Conservation (phyloP, 2,113 vertebrate genomes). For the Talpa occidentalis region DNA sequence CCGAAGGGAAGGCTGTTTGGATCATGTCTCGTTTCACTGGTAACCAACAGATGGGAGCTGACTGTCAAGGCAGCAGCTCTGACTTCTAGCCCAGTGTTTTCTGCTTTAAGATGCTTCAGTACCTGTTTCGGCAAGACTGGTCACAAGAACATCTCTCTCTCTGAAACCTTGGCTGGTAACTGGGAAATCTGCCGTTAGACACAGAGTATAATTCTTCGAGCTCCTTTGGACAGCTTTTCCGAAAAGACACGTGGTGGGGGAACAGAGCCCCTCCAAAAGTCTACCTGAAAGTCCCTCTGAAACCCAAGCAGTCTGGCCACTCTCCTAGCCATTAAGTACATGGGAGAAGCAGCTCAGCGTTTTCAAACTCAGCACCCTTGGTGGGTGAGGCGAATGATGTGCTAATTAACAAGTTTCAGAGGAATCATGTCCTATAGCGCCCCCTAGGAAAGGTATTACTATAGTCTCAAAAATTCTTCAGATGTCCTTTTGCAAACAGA, state of each 20-base stretch:
- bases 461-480: background rate
- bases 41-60: background rate
- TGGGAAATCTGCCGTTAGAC: background rate
- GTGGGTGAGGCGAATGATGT: background rate
- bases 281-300: background rate
- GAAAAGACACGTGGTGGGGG: background rate
- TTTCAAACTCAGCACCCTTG: background rate
- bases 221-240: background rate
- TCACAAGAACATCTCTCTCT: background rate
- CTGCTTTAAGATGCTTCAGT: background rate
- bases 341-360: background rate
- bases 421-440: background rate
- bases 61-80: background rate
- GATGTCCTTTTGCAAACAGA: background rate
- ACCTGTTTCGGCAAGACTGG: background rate
- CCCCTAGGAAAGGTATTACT: background rate
- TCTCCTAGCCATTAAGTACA: background rate
- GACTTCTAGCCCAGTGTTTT: background rate
- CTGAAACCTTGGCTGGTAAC: background rate
- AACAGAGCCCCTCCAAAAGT: background rate
- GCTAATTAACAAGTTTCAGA: background rate
- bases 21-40: background rate
- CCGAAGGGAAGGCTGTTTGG: background rate
- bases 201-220: background rate
- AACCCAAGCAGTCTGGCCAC: background rate